Evolutionary conservation across 2,113 vertebrate genomes (phyloP).

Genomic region (Zapus hudsonius): DNA sequence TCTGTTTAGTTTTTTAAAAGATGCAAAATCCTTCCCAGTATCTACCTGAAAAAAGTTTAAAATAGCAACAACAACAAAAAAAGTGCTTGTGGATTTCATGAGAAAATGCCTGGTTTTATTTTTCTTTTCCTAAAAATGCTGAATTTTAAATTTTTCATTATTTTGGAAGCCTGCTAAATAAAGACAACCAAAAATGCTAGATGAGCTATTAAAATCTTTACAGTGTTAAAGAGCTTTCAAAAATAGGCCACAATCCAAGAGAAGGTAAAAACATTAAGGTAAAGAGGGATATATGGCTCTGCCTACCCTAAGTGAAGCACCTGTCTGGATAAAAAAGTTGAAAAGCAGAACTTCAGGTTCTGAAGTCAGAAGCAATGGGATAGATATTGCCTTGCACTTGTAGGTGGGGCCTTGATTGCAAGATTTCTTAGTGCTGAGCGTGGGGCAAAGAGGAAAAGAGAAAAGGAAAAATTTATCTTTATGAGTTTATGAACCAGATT

Average conservation of each 20-base stretch:
- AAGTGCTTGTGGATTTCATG: not conserved
- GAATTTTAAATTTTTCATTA: not conserved
- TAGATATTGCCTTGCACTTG: not conserved
- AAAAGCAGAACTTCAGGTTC: not conserved
- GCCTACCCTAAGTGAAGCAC: not conserved
- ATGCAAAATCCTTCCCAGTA: not conserved
- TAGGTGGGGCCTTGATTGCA: not conserved
- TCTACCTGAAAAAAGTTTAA: not conserved
- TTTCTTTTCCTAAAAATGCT: not conserved
- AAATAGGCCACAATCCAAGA: not conserved
- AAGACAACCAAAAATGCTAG: slow-evolving; percentile 8
- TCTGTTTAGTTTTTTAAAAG: slow-evolving; percentile 13
- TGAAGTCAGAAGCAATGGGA: not conserved
- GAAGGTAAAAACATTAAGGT: not conserved
- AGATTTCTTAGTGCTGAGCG: not conserved
- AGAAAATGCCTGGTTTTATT: not conserved
- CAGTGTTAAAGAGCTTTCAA: not conserved
- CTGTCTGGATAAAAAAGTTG: not conserved
- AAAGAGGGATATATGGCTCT: not conserved
- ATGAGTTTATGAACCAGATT: not conserved
- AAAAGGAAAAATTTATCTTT: not conserved
- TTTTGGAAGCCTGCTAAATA: not conserved
- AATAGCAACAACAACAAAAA: not conserved
- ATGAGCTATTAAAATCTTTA: not conserved
- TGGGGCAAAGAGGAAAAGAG: not conserved